Evolutionary conservation across 2,797 vertebrate genomes (phyloP).

Genomic region (Limnodromus scolopaceus): DNA sequence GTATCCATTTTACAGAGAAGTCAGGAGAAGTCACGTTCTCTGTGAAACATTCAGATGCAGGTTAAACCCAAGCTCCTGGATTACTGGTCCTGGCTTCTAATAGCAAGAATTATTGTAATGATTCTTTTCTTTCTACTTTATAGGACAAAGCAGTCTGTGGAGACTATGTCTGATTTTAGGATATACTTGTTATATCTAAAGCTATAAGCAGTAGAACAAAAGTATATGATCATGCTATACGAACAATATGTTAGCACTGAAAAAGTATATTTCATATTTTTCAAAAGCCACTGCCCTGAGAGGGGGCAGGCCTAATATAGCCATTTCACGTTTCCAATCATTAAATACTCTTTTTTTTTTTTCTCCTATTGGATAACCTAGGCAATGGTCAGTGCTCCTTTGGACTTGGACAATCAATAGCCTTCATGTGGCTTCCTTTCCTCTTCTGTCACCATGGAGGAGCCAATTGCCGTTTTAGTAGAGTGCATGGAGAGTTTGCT

Average conservation of each 20-base stretch:
- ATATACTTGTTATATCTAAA: background rate
- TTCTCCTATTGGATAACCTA: background rate
- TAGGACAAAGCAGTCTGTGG: background rate
- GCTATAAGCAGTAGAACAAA: background rate
- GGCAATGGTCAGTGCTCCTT: background rate
- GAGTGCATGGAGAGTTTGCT: background rate
- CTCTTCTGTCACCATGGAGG: background rate
- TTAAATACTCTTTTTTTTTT: background rate
- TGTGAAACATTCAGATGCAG: background rate
- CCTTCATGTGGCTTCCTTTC: background rate
- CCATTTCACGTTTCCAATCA: background rate
- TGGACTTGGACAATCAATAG: background rate
- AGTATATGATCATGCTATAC: rapidly evolving
- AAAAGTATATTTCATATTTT: background rate
- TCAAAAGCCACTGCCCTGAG: background rate
- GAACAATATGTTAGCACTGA: background rate
- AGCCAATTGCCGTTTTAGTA: background rate
- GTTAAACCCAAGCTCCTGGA: background rate
- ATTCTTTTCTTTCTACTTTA: background rate
- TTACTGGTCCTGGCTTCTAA: background rate
- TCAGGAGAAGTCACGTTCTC: background rate
- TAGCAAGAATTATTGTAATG: background rate
- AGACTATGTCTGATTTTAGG: background rate
- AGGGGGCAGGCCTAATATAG: background rate
- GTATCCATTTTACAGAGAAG: background rate